Evolutionary conservation across 2,888 invertebrate genomes (phyloP), one percentile per base, ranked within the genome.

Genomic region (Byasa hedistus): DNA sequence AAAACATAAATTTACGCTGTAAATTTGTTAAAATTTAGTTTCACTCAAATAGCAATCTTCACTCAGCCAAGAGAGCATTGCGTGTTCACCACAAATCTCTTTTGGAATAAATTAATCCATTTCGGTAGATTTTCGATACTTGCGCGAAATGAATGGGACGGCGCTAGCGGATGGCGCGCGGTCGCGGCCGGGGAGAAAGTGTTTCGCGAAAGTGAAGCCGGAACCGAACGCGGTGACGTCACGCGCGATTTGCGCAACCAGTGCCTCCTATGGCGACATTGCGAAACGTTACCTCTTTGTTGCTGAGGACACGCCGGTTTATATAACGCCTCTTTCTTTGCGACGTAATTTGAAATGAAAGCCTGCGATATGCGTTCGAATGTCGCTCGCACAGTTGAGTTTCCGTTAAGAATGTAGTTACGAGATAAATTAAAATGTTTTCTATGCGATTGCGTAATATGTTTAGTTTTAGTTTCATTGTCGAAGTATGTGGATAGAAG

Each of bases 131-230:
- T 69, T 70, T 69, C 72, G 72, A 69, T 71, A 70, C 71, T 64
- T 61, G 68, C 66, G 60, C 65, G 36, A 72, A 68, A 72, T 69
- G 73, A 73, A 72, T 70, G 66, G 69, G 61, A 48, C 17, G 62
- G 61, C 64, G 68, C 68, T 62, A 65, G 69, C 67, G 19, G 69
- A 69, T 77, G 73, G 70, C 73, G 78, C 75, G 79, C 79, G 81
- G 76, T 80, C 82, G 79, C 71, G 69, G 71, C 80, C 78, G 56
- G 22, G 87, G 91, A 86, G 91, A 91, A 91, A 91, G 91, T 91
- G 87, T 84, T 83, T 83, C 80, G 89, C 88, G 92, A 91, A 91
- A 92, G 92, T 86, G 89, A 91, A 90, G 84, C 89, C 91, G 90
- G 89, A 89, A 90, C 85, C 81, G 79, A 79, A 75, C 74, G 76